Evolutionary conservation across 2,113 vertebrate genomes (phyloP), one percentile per base, ranked within the genome.

Genomic region (Phasianus colchicus): DNA sequence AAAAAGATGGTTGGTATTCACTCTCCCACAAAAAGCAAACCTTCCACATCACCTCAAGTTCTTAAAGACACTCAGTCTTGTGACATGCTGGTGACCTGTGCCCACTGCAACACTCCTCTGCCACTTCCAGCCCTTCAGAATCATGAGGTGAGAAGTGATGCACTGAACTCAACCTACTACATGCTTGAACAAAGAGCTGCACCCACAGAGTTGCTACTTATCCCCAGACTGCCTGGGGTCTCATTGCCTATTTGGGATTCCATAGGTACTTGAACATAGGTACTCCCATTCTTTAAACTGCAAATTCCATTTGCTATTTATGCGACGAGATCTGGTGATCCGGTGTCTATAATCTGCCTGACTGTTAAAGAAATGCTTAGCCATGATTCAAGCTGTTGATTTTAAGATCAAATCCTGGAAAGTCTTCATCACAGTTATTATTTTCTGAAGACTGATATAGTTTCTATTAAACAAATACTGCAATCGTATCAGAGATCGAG

Each of bases 51-150:
- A 10, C 30, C 60, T 16, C 42, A 50, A 64, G 72, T n/a, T 52
- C 55, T 16, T 47, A 71, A 76, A 40, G 88, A 93, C 1, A 38
- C 66, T 14, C 6, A 30, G 22, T 70, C 61, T 73, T 97, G 92
- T 19, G 61, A 97, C 30, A 8, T 42, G 34, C 83, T 96, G 80
- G 69, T 24, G 29, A 64, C 38, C 11, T 97, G 97, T 52, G 50
- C 72, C n/a, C 82, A 71, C 45, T 97, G 96, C 67, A 86, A 92
- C 20, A 90, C 96, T 89, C 81, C 97, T 14, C 97, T 97, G 34
- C 97, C 95, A 0, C 71, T 92, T 72, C 96, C 94, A 6, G 79
- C 83, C 25, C 75, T 97, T 50, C 40, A 2, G 54, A 95, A 80
- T 22, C 95, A 95, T 4, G 89, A 97, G 97, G 97, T 97, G 88